Base-by-base conservation (phyloP, 2,888 invertebrate species). In the Ashinkailepas kermadecensis region DNA sequence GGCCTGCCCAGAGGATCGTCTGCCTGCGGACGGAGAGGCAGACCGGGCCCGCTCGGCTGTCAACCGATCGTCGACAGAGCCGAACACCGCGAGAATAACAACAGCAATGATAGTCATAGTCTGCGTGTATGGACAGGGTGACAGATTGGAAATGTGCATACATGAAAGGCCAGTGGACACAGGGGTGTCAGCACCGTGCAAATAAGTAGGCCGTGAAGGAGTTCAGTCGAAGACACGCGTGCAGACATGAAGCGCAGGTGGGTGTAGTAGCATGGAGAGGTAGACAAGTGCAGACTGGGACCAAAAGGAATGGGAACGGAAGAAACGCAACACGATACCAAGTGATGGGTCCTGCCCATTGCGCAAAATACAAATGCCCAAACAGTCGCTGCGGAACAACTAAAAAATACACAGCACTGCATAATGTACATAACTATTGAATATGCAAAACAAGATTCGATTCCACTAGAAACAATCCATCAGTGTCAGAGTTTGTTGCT, bases 391-490 rank as follows among this genome's bases (percentile, higher is more conserved):
- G 56, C 13, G 10, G 74, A 74, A 74, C 74, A 74, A 74, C 74
- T 74, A 74, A 74, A 74, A 65, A 70, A 70, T 23, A 39, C 39
- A 56, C 74, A 56, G 54, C 74, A 74, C 74, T 74, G 74, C 56
- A 74, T 56, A 74, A 74, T 56, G 74, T 56, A 74, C 21, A 74
- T 56, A 23, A 56, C 74, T 74, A 56, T 56, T 15, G 74, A 74
- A 74, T 56, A 74, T 74, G 56, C 74, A 74, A 74, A 74, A 74
- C 74, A 74, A 74, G 74, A 74, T 74, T n/a, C 65, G n/a, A 65
- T 65, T 74, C 21, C 21, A 21, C 56, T 70, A 56, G 10, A 56
- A 74, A 74, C 74, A 74, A 74, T 74, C 74, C 74, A 74, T 74
- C 56, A 9, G 6, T 21, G 13, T 59, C 74, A 21, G 74, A 56